These are phyloP conservation scores for Danio aesculapii DNA, from an alignment of 2,797 vertebrate species.

Conservation along the genomic window DNA sequence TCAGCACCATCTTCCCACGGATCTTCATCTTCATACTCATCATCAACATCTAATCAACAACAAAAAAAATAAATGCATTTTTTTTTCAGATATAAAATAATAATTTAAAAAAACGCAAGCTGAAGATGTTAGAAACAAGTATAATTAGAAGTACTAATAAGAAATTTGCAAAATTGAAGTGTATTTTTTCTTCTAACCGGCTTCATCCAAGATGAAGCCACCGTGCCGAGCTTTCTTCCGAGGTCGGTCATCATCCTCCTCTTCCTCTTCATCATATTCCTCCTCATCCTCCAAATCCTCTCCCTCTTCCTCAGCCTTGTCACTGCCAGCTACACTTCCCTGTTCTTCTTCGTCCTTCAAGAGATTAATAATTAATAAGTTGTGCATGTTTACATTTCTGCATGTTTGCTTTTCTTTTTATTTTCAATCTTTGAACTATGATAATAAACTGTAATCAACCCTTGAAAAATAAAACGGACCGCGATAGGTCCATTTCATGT, in stretches of 20 bases:
- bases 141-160: too few relatives aligned
- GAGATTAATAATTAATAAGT: background rate
- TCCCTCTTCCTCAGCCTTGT: constrained; percentile 88
- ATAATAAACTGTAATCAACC: background rate
- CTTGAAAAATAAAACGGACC: background rate
- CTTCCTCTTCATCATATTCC: constrained; percentile 93
- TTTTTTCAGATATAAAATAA: background rate
- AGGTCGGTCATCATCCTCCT: constrained; percentile 91
- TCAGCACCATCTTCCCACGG: constrained; percentile 93
- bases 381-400: too few relatives aligned
- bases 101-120: background rate
- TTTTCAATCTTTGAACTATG: background rate
- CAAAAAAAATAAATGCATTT: background rate
- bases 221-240: constrained; percentile 90
- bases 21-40: constrained; percentile 95
- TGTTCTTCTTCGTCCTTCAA: constrained; percentile 79
- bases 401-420: too few relatives aligned
- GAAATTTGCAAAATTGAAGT: background rate
- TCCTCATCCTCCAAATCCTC: constrained; percentile 92
- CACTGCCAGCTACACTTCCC: constrained; percentile 84
- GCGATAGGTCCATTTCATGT: background rate
- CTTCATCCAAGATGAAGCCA: constrained; percentile 94
- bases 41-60: constrained; percentile 88
- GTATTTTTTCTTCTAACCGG: constrained; percentile 77
- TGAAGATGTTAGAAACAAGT: background rate